Percentiles rank a stretch among this genome's conserved stretches.
Evolutionary conservation across 2,113 vertebrate genomes (phyloP).

Genomic region (Lepus timidus): DNA sequence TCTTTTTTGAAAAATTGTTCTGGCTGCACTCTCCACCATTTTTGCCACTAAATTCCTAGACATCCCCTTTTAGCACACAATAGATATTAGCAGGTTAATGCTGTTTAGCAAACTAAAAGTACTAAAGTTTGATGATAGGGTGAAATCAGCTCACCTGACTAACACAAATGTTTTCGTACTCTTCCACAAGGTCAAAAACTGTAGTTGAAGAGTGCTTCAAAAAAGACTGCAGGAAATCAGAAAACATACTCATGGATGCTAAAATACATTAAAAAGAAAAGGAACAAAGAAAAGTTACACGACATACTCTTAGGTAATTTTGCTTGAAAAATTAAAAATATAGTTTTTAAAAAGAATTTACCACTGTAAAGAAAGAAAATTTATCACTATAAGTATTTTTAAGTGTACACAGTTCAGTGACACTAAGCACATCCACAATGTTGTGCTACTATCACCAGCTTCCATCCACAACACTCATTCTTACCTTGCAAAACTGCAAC

Average conservation of each 20-base stretch:
- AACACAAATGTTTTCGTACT: constrained; percentile 94
- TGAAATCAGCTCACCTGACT: constrained; percentile 89
- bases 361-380: too few species aligned
- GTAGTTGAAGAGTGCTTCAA: constrained; percentile 94
- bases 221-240: constrained; percentile 94
- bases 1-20: not conserved
- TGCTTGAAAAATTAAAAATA: constrained; percentile 28
- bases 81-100: constrained; percentile 12
- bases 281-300: constrained; percentile 12
- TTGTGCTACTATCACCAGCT: not conserved
- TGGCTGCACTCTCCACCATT: not conserved
- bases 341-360: not conserved
- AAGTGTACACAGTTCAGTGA: not conserved
- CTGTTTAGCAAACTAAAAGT: not conserved
- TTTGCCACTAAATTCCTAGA: not conserved
- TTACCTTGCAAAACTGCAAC: not conserved
- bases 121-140: not conserved
- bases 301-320: not conserved
- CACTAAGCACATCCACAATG: not conserved
- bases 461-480: not conserved
- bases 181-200: constrained; percentile 95
- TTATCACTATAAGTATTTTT: constrained; percentile 1
- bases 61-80: not conserved
- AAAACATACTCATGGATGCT: constrained; percentile 96
- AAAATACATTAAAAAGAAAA: constrained; percentile 77